A percentile compares a stretch with the other conserved stretches of the same genome.
Evolutionary conservation across 2,797 vertebrate genomes (phyloP).

Genomic region (Mareca strepera): DNA sequence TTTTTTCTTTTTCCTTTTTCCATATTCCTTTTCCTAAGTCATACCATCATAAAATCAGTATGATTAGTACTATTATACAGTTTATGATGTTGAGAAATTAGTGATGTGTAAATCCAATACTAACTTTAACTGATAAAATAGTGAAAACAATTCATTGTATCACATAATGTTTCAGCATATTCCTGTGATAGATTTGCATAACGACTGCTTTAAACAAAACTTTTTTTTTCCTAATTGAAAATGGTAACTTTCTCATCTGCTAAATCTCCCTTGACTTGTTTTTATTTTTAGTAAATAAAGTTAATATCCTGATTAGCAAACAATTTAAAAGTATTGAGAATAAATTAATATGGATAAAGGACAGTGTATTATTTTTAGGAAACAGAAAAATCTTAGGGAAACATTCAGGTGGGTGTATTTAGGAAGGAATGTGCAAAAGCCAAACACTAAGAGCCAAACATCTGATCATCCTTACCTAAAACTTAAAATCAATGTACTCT

Average conservation of each 20-base stretch:
- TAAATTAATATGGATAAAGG: not conserved
- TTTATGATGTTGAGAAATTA: conserved; percentile 15
- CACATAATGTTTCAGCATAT: conserved; percentile 2
- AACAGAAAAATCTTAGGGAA: not conserved
- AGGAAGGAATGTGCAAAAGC: not conserved
- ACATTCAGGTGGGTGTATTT: not conserved
- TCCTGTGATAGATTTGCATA: conserved; percentile 21
- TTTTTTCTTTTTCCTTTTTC: not conserved
- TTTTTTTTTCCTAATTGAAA: conserved; percentile 25
- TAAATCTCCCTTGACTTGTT: conserved; percentile 23
- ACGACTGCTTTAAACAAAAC: conserved; percentile 49
- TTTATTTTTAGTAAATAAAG: not conserved
- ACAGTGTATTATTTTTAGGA: not conserved
- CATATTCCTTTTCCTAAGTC: not conserved
- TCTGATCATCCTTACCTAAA: not conserved
- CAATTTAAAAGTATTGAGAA: not conserved
- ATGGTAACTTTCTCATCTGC: conserved; percentile 13
- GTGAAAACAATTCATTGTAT: conserved; percentile 19
- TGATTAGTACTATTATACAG: conserved; percentile 18
- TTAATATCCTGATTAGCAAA: not conserved
- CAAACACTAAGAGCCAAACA: not conserved
- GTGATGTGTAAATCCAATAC: conserved; percentile 12
- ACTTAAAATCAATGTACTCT: not conserved
- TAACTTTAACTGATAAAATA: conserved; percentile 37
- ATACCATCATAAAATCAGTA: not conserved